A percentile compares a stretch with the other conserved stretches of the same genome.
Evolutionary conservation across 2,113 vertebrate species (phyloP).

Genomic region (Taxidea taxus): DNA sequence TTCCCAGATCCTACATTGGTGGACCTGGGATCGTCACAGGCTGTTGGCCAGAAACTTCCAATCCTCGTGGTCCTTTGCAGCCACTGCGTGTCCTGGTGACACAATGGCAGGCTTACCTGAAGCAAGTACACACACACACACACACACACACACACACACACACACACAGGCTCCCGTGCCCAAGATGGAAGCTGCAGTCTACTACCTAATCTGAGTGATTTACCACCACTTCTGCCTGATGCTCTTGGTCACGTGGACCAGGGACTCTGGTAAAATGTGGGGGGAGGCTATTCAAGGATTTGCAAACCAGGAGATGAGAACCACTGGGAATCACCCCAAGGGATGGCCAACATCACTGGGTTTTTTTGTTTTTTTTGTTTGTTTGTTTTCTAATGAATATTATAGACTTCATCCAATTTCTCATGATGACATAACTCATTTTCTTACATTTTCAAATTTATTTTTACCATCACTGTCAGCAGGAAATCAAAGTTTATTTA

Average conservation of each 20-base stretch:
- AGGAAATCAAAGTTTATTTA: neutral
- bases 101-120: accelerated
- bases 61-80: neutral
- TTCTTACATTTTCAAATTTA: neutral
- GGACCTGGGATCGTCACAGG: accelerated
- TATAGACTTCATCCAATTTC: neutral
- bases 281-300: accelerated
- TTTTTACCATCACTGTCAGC: neutral
- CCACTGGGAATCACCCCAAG: accelerated
- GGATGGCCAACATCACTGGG: accelerated
- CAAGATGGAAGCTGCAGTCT: neutral
- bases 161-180: neutral
- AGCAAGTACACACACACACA: neutral
- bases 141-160: neutral
- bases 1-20: neutral
- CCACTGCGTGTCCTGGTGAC: neutral
- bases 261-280: no score
- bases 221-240: accelerated
- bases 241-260: accelerated
- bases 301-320: neutral
- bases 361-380: neutral
- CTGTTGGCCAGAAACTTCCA: neutral
- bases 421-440: neutral
- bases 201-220: neutral
- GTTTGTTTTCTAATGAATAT: neutral